A percentile compares a stretch with the other conserved stretches of the same genome.
Evolutionary conservation across 2,888 invertebrate species (phyloP).

Genomic region (Gnatocerus cornutus): DNA sequence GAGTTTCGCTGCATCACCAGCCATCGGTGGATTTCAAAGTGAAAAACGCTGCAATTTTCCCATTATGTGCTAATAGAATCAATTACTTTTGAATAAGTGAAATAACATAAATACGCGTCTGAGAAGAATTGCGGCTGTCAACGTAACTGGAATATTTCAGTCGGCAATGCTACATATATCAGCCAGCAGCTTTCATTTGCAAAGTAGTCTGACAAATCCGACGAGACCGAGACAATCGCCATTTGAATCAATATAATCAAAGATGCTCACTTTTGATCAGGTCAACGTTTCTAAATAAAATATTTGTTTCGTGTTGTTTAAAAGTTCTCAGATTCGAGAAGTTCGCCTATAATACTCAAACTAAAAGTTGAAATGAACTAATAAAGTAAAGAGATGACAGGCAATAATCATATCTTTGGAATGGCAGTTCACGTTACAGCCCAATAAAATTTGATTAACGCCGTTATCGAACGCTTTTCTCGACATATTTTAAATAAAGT

Average conservation of each 20-base stretch:
- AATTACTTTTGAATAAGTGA: conserved; percentile 18
- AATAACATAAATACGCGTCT: conserved; percentile 14
- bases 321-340: conserved; percentile 32
- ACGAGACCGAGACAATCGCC: conserved; percentile 24
- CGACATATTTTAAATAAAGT: conserved; percentile 39
- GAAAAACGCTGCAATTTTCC: conserved; percentile 3
- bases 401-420: conserved; percentile 60
- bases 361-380: conserved; percentile 56
- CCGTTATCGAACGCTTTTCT: conserved; percentile 40
- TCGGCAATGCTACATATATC: conserved; percentile 17
- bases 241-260: conserved; percentile 33
- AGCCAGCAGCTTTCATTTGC: conserved; percentile 35
- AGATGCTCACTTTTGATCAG: too few relatives aligned
- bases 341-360: conserved; percentile 53
- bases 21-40: conserved; percentile 1
- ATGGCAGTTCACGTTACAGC: conserved; percentile 55
- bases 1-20: not conserved
- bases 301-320: conserved; percentile 17
- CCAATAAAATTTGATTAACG: conserved; percentile 62
- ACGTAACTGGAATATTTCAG: conserved; percentile 26
- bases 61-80: conserved; percentile 13
- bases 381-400: conserved; percentile 60
- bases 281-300: not conserved
- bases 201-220: conserved; percentile 37
- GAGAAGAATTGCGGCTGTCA: conserved; percentile 18